These are phyloP conservation scores for Sthenelais limicola DNA, from an alignment of 2,888 invertebrate species.

Conservation along the genomic window DNA sequence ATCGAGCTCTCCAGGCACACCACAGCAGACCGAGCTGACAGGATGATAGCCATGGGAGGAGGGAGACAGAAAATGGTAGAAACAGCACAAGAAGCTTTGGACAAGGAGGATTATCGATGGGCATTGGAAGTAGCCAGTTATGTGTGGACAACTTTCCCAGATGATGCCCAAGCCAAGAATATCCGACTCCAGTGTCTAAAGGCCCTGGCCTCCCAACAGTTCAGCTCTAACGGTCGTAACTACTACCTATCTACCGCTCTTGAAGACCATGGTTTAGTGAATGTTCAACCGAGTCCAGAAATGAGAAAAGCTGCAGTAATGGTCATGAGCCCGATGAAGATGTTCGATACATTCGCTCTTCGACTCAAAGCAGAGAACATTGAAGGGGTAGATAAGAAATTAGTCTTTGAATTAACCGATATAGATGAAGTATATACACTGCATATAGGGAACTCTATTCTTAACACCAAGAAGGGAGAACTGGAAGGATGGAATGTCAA, in stretches of 20 bases:
- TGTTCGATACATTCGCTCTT: slow-evolving; percentile 53
- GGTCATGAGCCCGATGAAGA: background rate
- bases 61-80: slow-evolving; percentile 51
- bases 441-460: slow-evolving; percentile 57
- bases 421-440: slow-evolving; percentile 51
- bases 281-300: background rate
- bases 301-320: background rate
- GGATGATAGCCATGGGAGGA: slow-evolving; percentile 55
- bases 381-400: slow-evolving; percentile 41
- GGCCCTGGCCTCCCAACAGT: slow-evolving; percentile 51
- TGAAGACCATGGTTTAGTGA: slow-evolving; percentile 53
- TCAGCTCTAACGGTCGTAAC: slow-evolving; percentile 59
- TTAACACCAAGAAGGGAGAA: slow-evolving; percentile 41
- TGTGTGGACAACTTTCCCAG: slow-evolving; percentile 49
- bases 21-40: slow-evolving; percentile 53
- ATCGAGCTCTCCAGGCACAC: slow-evolving; percentile 42
- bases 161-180: slow-evolving; percentile 52
- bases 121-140: slow-evolving; percentile 58
- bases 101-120: slow-evolving; percentile 60
- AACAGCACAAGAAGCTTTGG: slow-evolving; percentile 51
- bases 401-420: slow-evolving; percentile 53
- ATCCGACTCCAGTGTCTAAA: slow-evolving; percentile 56
- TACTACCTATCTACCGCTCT: slow-evolving; percentile 60
- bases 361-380: slow-evolving; percentile 54
- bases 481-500: slow-evolving; percentile 50